These are phyloP conservation scores for Melanotaenia duboulayi DNA, from an alignment of 2,113 vertebrate species.

Conservation along the genomic window DNA sequence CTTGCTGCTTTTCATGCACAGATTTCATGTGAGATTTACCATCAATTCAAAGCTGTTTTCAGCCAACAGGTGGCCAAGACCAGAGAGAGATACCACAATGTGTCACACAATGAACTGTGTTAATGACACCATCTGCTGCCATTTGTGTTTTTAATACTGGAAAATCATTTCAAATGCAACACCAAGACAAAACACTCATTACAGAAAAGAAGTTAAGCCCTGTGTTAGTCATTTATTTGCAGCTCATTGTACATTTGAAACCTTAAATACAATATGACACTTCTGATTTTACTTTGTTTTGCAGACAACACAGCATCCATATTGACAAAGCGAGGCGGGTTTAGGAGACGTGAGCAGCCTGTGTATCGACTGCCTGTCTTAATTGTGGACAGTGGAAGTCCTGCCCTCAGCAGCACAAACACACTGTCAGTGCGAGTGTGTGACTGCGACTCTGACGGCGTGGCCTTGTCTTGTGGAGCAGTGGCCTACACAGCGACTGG, in stretches of 20 bases:
- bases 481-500: slow-evolving; percentile 91
- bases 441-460: slow-evolving; percentile 88
- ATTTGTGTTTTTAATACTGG: slow-evolving; percentile 43
- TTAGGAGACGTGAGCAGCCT: slow-evolving; percentile 90
- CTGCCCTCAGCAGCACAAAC: slow-evolving; percentile 95
- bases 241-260: slow-evolving; percentile 25
- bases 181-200: slow-evolving; percentile 12
- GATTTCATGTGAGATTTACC: slow-evolving; percentile 37
- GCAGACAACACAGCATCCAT: slow-evolving; percentile 95
- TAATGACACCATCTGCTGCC: slow-evolving; percentile 74
- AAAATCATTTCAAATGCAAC: slow-evolving; percentile 42
- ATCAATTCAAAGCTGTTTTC: slow-evolving; percentile 59
- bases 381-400: slow-evolving; percentile 93
- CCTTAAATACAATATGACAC: background rate
- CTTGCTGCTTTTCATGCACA: slow-evolving; percentile 6
- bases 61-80: slow-evolving; percentile 71
- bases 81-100: slow-evolving; percentile 45
- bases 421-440: slow-evolving; percentile 94
- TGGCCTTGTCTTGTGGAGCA: slow-evolving; percentile 91
- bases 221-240: slow-evolving; percentile 14
- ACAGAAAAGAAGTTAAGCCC: slow-evolving; percentile 3
- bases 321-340: slow-evolving; percentile 89
- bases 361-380: slow-evolving; percentile 91
- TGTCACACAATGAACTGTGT: slow-evolving; percentile 63
- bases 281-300: background rate